A percentile compares a stretch with the other conserved stretches of the same genome.
phyloP scores from a whole-genome alignment of 2,113 vertebrate species.

The Stictonetta naevosa region DNA sequence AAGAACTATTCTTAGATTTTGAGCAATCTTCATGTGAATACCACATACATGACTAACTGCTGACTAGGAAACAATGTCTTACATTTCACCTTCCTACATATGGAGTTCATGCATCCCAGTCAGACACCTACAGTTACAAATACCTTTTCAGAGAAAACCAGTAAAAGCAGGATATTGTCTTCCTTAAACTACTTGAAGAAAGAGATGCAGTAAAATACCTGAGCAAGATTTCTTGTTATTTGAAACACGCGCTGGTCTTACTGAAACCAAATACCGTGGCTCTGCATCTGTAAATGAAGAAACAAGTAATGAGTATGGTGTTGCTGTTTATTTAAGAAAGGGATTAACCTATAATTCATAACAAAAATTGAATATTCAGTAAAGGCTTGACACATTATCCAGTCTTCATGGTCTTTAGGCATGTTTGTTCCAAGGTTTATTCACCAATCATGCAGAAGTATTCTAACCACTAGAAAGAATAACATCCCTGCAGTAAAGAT shows the following conservation, averaged over 20 bases:
- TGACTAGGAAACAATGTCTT: not conserved
- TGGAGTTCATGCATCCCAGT: not conserved
- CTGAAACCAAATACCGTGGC: slow-evolving; percentile 91
- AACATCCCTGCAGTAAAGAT: not conserved
- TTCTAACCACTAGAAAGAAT: not conserved
- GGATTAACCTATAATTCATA: not conserved
- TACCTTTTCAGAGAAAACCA: not conserved
- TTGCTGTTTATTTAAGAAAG: not conserved
- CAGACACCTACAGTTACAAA: not conserved
- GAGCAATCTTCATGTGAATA: not conserved
- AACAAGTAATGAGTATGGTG: not conserved
- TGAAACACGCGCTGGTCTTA: slow-evolving; percentile 84
- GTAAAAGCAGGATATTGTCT: not conserved
- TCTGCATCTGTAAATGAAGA: slow-evolving; percentile 88
- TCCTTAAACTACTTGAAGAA: not conserved
- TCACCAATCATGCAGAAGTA: not conserved
- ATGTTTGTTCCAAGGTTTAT: not conserved
- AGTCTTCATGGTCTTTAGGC: not conserved
- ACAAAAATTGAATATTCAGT: not conserved
- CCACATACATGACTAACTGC: not conserved
- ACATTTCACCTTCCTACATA: not conserved
- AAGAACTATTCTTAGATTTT: not conserved
- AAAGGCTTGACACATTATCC: not conserved
- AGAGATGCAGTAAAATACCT: slow-evolving; percentile 77
- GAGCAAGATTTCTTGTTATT: slow-evolving; percentile 90